Evolutionary conservation across 2,888 invertebrate genomes (phyloP).

Genomic region (Andricus quercusramuli): DNA sequence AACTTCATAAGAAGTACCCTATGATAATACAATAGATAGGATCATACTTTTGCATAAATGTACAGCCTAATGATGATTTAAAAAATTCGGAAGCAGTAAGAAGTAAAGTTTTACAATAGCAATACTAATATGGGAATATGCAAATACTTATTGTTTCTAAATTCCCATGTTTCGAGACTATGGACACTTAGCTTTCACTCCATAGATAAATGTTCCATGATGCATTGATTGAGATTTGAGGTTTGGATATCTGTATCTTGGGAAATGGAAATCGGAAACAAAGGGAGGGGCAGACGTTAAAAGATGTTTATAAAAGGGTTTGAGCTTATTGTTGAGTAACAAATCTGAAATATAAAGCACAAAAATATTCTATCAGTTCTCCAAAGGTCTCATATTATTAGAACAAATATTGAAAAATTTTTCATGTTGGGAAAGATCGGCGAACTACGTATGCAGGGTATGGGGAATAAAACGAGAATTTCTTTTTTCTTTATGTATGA

Average conservation of each 20-base stretch:
- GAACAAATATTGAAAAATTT: too few relatives aligned
- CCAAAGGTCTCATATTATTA: too few relatives aligned
- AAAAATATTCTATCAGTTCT: too few relatives aligned
- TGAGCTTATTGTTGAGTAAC: background rate
- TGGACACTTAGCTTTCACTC: background rate
- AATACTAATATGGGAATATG: conserved; percentile 25
- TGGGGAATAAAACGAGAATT: too few relatives aligned
- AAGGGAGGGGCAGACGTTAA: background rate
- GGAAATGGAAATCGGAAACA: background rate
- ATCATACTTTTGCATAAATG: background rate
- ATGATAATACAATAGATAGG: background rate
- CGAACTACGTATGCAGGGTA: too few relatives aligned
- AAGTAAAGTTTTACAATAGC: background rate
- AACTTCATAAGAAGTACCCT: background rate
- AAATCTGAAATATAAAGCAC: too few relatives aligned
- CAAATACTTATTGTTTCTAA: conserved; percentile 5
- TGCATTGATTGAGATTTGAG: background rate
- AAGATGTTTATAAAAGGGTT: background rate
- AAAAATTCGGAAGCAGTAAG: background rate
- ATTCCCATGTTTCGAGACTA: conserved; percentile 1
- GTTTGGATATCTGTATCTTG: background rate
- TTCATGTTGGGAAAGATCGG: too few relatives aligned
- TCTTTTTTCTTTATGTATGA: too few relatives aligned
- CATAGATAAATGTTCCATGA: background rate
- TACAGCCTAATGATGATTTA: background rate